Evolutionary conservation across 1,140 invertebrate species (phyloP), one percentile per base, ranked within the genome.

Genomic region (Lepidostoma basale): DNA sequence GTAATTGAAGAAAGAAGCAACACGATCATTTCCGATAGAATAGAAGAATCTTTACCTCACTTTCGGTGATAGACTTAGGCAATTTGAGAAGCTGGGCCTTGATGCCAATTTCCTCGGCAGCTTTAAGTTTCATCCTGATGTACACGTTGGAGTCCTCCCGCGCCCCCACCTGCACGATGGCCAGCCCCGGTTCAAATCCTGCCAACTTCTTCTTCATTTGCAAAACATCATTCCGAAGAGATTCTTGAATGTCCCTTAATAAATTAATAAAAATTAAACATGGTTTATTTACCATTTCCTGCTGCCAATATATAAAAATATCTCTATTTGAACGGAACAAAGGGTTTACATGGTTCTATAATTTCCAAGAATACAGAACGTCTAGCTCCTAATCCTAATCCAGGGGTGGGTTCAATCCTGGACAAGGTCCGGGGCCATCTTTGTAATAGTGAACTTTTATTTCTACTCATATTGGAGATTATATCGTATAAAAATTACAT

Each of bases 101-200:
- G 30, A 98, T 95, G 62, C 97, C 98, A 71, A 99, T 93, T 75
- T 97, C 92, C 25, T 82, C 86, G 0, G 97, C 96, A 5, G 94
- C 92, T 80, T 95, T 97, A 16, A 98, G 87, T 84, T 99, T 99
- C 89, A 95, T 96, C 39, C 93, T 85, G 77, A 99, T 99, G 79
- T 99, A 99, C 5, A 99, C 96, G 85, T 98, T 99, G n/a, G 97
- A 99, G 82, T 99, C 98, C 78, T 97, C 94, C 6, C 97, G 85
- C 1, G 89, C 90, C 1, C 98, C 98, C 36, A 99, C 97, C 83
- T 94, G 92, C 4, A 94, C 89, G 68, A 95, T 94, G 3, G 91
- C 88, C 56, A 98, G 81, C 2, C 90, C 88, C 0, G 95, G 94
- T 62, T 79, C 75, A 76, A 92, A 96, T 45, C 83, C 80, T 0